These are phyloP conservation scores for Rapana venosa DNA, from an alignment of 2,888 invertebrate species.

Conservation along the genomic window DNA sequence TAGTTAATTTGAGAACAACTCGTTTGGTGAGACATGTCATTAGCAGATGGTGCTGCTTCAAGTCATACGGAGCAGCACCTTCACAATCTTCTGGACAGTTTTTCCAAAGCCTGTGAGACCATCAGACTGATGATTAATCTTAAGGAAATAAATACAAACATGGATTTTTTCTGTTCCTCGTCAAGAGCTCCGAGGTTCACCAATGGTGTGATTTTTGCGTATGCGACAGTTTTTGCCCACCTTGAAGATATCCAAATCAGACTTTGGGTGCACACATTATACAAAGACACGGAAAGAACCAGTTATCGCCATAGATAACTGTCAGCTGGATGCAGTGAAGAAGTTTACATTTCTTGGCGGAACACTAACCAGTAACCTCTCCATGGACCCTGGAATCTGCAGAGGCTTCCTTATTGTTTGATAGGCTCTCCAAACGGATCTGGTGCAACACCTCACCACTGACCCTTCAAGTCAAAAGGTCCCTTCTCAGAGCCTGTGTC, in stretches of 20 bases:
- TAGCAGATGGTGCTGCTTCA: neutral
- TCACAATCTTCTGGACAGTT: neutral
- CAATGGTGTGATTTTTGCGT: no score
- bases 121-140: neutral
- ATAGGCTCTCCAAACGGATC: neutral
- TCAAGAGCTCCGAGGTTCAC: no score
- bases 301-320: neutral
- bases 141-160: neutral
- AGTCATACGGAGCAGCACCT: neutral
- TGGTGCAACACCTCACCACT: neutral
- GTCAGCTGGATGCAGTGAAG: neutral
- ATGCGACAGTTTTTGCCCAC: no score
- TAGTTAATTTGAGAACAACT: no score
- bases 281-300: neutral
- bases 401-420: neutral
- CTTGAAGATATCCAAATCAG: no score
- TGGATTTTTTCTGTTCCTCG: no score
- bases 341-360: slow-evolving; percentile 3
- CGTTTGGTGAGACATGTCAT: neutral
- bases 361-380: neutral
- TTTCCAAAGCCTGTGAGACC: neutral
- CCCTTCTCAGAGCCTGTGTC: neutral
- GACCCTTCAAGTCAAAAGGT: neutral
- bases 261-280: no score
- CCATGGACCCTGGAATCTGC: neutral